Base-by-base conservation (phyloP, 1,140 invertebrate species). In the Ptiloglossa arizonensis region DNA sequence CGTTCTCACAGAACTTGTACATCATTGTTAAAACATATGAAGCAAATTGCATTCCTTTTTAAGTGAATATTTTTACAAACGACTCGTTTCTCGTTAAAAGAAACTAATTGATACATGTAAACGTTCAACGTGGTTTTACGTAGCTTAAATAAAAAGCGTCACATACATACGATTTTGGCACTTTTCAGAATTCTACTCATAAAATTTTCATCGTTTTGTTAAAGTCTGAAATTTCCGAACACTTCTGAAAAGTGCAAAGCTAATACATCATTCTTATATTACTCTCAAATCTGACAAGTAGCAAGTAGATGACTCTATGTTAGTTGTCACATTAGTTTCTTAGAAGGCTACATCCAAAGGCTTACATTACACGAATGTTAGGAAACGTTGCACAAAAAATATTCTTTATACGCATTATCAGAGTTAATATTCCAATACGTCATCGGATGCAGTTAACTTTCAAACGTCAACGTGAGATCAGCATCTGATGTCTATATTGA, bases 391-490 rank as follows among this genome's bases (percentile, higher is more conserved):
- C 69, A 76, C 41, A 81, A 72, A 81, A 66, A 84, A 66, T 62
- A 69, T 83, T 80, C 63, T 72, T 74, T 74, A 41, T 74, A 66
- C 24, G 59, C 41, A 85, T 81, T 66, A 74, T 27, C 29, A 44
- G 71, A 59, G 52, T 77, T 64, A 78, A 73, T 50, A 54, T 82
- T 76, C 74, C 80, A 82, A 82, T 72, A 79, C 59, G 75, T 82
- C 75, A 85, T 82, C 64, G 69, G 85, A 86, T 80, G 82, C 85
- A 86, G 85, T 86, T 87, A 81, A 87, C 85, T 85, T 76, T 57
- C 56, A 44, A 56, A 24, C 71, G 85, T 87, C 75, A 87, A 87
- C 81, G 78, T 87, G 85, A 87, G 85, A 86, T 87, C 85, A 78
- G 80, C 85, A 74, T 83, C 85, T 80, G 79, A 84, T 44, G 38